Base-by-base conservation (phyloP, 1,140 invertebrate species). In the Archivesica marissinica region DNA sequence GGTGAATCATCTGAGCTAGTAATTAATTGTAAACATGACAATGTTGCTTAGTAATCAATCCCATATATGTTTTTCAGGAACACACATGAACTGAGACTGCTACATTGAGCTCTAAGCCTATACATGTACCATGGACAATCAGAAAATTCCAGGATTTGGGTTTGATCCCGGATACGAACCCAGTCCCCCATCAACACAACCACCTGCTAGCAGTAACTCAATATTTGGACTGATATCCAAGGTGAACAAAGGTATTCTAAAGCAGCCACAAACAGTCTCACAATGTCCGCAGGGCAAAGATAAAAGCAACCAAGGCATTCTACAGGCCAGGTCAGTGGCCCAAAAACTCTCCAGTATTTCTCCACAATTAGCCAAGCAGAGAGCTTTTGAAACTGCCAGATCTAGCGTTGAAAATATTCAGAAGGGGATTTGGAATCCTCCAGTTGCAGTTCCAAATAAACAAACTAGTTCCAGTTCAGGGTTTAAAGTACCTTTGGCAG, bases 151-250 rank as follows among this genome's bases (percentile, higher is more conserved):
- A 30, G 75, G 75, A 4, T 77, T 77, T 61, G 75, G 75, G 75
- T 77, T 77, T 77, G 75, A 77, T 61, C 75, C 75, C 28, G 75
- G 75, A 1, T 77, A 39, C 61, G 75, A 77, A 61, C 75, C 75
- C 15, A 35, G 9, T 23, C 54, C 75, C 20, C 44, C 39, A n/a
- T 56, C 75, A 23, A 28, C n/a, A 9, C 9, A 35, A 20, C 33
- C 75, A 56, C 6, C 75, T 28, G 54, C 75, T 25, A 61, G 41
- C 75, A 77, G 75, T 25, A 25, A 15, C 9, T 77, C 75, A 77
- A 61, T 77, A 61, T 77, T 77, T 77, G 75, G 75, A 44, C 54
- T 77, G 15, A 77, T 77, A 23, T 77, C 75, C 1, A 59, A 61
- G 52, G 75, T 77, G 17, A 77, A 77, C 23, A 59, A 77, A 61